These are phyloP conservation scores for Trissolcus japonicus DNA, from an alignment of 2,888 invertebrate species.

Conservation along the genomic window DNA sequence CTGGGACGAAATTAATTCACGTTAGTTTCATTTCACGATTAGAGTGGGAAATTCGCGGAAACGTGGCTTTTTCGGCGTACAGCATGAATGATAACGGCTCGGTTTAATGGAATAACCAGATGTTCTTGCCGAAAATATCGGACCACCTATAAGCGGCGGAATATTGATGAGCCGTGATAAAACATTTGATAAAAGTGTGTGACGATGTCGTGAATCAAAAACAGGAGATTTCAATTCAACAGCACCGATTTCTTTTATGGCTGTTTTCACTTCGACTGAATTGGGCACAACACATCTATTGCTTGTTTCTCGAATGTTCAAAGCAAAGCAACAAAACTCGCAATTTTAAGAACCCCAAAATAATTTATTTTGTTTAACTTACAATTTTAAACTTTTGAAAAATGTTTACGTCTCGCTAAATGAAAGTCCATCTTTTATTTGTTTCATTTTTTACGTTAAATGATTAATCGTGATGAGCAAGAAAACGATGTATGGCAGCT, in stretches of 20 bases:
- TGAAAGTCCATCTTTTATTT: slow-evolving; percentile 16
- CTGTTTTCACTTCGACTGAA: slow-evolving; percentile 12
- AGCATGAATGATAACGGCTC: slow-evolving; percentile 31
- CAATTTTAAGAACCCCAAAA: too few relatives aligned
- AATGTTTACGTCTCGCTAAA: slow-evolving; percentile 1
- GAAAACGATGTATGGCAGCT: slow-evolving; percentile 44
- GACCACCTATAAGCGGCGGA: slow-evolving; percentile 40
- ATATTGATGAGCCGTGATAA: slow-evolving; percentile 32
- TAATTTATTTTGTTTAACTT: too few relatives aligned
- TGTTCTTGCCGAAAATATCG: slow-evolving; percentile 43
- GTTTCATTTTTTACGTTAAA: slow-evolving; percentile 2
- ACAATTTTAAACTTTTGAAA: too few relatives aligned
- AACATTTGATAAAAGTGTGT: slow-evolving; percentile 4
- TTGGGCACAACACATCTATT: not conserved
- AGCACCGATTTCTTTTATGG: slow-evolving; percentile 1
- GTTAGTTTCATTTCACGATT: slow-evolving; percentile 26
- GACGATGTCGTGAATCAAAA: slow-evolving; percentile 6
- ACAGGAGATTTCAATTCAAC: slow-evolving; percentile 3
- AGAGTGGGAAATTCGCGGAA: slow-evolving; percentile 38
- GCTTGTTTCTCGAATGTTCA: too few relatives aligned
- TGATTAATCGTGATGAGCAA: slow-evolving; percentile 29
- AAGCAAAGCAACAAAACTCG: too few relatives aligned
- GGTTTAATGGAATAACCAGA: slow-evolving; percentile 45
- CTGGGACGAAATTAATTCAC: slow-evolving; percentile 36
- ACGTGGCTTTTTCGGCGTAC: slow-evolving; percentile 29